Base-by-base conservation (phyloP, 2,888 invertebrate species). In the Metellina segmentata region DNA sequence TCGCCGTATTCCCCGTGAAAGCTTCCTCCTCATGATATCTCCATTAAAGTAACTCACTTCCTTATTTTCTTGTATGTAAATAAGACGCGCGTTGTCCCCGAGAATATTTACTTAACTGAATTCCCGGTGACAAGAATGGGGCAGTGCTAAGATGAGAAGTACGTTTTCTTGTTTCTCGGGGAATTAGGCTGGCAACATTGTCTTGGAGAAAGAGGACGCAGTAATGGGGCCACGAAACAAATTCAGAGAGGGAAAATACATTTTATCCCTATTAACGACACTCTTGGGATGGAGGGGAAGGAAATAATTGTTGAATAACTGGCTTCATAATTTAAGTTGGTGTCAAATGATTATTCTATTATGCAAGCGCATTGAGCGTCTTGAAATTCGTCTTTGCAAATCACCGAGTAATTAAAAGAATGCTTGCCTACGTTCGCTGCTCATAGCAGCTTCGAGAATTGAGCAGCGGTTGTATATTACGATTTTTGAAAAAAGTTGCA, bases 291-390 rank as follows among this genome's bases (percentile, higher is more conserved):
- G 70, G 49, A 4, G 71, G 34, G n/a, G 70, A 19, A 51, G 71
- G 71, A 82, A 81, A 81, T 81, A 82, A 82, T 82, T 69, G 71
- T 82, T 71, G 82, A 82, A 82, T 71, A 71, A 82, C 71, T 82
- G 49, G 71, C 49, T 61, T 7, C 13, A 82, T 82, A 70, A 78
- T 75, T 75, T 75, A 75, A 48, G 48, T 75, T 11, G 7, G 75
- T 75, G 75, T 48, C 75, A 75, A 75, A 75, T 75, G 49, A 20
- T 7, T 34, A 34, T 34, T 34, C 34, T 34, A 34, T 34, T 34
- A 34, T 34, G 34, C 34, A 4, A 4, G 34, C 34, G 34, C 34
- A 34, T 34, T 34, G 34, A 34, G 34, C 34, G 34, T 34, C 34
- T 34, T 34, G 34, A 34, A 34, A 34, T 34, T 34, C 34, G 34